phyloP scores from a whole-genome alignment of 2,888 invertebrate genomes.

The Lepidocyrtoides sp. region DNA sequence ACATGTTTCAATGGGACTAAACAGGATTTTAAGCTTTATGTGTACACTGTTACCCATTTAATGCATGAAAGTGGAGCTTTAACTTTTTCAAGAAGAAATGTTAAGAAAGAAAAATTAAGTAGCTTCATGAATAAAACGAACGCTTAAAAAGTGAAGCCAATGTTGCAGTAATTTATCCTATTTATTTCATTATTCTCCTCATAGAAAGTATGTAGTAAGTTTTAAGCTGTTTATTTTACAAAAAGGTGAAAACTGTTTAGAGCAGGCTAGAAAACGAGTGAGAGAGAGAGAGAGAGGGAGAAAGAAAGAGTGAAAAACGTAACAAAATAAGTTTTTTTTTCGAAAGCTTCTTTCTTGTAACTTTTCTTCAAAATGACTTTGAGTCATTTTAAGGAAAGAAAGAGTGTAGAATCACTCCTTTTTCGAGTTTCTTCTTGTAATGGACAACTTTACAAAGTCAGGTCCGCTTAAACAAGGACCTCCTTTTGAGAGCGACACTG shows the following conservation, averaged over 20 bases:
- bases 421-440: constrained; percentile 14
- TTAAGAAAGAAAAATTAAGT: constrained; percentile 10
- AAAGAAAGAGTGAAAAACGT: constrained; percentile 24
- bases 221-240: constrained; percentile 49
- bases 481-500: neutral
- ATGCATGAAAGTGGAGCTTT: constrained; percentile 16
- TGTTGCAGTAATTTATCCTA: constrained; percentile 33
- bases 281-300: neutral
- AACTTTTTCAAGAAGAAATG: neutral
- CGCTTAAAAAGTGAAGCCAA: neutral
- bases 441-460: constrained; percentile 33
- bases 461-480: constrained; percentile 19
- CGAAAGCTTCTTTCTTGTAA: constrained; percentile 53
- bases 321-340: neutral
- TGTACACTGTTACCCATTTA: constrained; percentile 20
- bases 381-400: constrained; percentile 56
- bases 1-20: constrained; percentile 1
- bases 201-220: neutral
- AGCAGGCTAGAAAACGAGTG: neutral
- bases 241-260: constrained; percentile 28
- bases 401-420: constrained; percentile 34
- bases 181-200: constrained; percentile 20
- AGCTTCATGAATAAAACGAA: constrained; percentile 34
- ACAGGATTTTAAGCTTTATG: constrained; percentile 24
- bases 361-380: constrained; percentile 59